Conservation (phyloP, 2,113 vertebrate species). For the Leucosticte australis region DNA sequence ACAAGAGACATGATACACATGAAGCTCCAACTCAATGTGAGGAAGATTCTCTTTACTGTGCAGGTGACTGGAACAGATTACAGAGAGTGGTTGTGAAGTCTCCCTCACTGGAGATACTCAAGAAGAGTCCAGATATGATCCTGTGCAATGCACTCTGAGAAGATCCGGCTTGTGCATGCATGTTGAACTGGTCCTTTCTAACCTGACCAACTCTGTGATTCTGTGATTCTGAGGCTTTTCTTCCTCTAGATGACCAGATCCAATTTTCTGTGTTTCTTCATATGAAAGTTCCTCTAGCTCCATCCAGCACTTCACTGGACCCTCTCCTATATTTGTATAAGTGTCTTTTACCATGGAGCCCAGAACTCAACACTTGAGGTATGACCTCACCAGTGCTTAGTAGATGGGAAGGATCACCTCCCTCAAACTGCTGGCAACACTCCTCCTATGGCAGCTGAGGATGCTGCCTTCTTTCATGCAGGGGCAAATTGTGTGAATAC, state of each 20-base stretch:
- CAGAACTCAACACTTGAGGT: not conserved
- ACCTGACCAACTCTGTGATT: not conserved
- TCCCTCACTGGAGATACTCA: not conserved
- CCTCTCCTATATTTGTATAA: not conserved
- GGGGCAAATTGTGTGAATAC: not conserved
- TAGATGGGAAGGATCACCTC: not conserved
- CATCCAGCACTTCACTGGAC: fast-evolving
- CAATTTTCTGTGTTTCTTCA: not conserved
- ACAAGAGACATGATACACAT: not conserved
- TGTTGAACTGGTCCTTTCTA: not conserved
- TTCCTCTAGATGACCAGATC: not conserved
- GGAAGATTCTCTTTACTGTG: not conserved
- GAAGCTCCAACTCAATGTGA: not conserved
- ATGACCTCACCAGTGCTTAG: not conserved
- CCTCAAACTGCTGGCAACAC: not conserved
- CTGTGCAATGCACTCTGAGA: not conserved
- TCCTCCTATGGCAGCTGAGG: not conserved
- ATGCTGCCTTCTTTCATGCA: not conserved
- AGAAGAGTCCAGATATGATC: not conserved
- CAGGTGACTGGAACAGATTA: not conserved
- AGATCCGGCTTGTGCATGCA: not conserved
- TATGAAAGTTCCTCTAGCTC: not conserved
- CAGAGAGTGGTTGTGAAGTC: fast-evolving
- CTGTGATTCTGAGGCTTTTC: not conserved
- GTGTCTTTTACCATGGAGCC: not conserved